Evolutionary conservation across 2,888 invertebrate species (phyloP), one percentile per base, ranked within the genome.

Genomic region (Oscheius sp.): DNA sequence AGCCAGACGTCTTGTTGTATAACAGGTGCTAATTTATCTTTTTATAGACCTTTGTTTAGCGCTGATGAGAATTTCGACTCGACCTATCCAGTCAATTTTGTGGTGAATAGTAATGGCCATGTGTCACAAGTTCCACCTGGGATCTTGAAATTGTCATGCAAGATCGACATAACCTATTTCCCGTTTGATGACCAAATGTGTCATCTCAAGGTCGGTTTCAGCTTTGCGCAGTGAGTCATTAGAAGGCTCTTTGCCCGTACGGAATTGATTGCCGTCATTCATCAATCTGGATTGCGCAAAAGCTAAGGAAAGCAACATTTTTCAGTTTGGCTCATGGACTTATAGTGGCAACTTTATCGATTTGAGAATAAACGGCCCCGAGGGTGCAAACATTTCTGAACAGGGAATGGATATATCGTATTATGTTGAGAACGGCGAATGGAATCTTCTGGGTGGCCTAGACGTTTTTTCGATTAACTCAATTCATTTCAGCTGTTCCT

Each of bases 391-490:
- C 29, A 73, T 75, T 45, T 74, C 73, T 15, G 70, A 77, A 55
- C 76, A 79, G 67, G 81, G 78, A 37, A 77, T 81, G 71, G 81
- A 82, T 69, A 75, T 74, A 27, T 87, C 93, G 93, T 90, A 95
- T 90, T 98, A 96, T 91, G 96, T 96, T 88, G 93, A 94, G 84
- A 98, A 97, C 89, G 97, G 97, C 88, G 97, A 97, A 91, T 97
- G 97, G 97, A 94, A 96, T 90, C 91, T 97, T 86, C 91, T 96
- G 27, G 78, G 80, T 78, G 52, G 27, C 25, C 34, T 34, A 12
- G 42, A 4, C 6, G 42, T 42, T 42, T 42, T 42, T 42, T 42
- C 10, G 20, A 20, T 15, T 42, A 55, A 55, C 25, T 42, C 23
- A 27, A 29, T 42, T 31, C n/a, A 25, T 50, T 74, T 25, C 63